Percentiles rank a stretch among this genome's conserved stretches.
These are phyloP conservation scores for Vesta saturnalis DNA, from an alignment of 2,888 invertebrate genomes.

Conservation along the genomic window DNA sequence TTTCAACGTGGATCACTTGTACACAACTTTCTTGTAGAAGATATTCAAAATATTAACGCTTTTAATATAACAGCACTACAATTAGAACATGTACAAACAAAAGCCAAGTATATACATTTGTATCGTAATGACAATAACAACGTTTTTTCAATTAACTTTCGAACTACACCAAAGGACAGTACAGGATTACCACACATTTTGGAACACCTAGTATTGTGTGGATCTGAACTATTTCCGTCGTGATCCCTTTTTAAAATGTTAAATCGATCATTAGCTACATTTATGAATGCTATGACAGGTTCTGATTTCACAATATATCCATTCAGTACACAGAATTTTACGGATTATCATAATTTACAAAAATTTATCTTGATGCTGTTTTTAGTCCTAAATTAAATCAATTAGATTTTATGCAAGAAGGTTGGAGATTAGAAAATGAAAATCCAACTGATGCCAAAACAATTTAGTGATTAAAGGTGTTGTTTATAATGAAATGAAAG, in stretches of 20 bases:
- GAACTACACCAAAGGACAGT: slow-evolving; percentile 89
- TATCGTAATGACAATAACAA: slow-evolving; percentile 90
- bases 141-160: slow-evolving; percentile 89
- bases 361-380: slow-evolving; percentile 92
- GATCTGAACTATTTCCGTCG: slow-evolving; percentile 87
- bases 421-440: slow-evolving; percentile 90
- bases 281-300: slow-evolving; percentile 96
- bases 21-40: slow-evolving; percentile 77
- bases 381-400: slow-evolving; percentile 84
- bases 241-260: slow-evolving; percentile 98
- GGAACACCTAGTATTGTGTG: slow-evolving; percentile 92
- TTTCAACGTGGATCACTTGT: slow-evolving; percentile 65
- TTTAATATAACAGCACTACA: slow-evolving; percentile 82
- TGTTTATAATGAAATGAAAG: slow-evolving; percentile 98
- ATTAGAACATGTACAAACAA: slow-evolving; percentile 80
- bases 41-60: slow-evolving; percentile 78
- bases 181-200: slow-evolving; percentile 94
- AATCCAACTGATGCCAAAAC: slow-evolving; percentile 77
- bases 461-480: slow-evolving; percentile 88
- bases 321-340: slow-evolving; percentile 89
- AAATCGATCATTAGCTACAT: slow-evolving; percentile 89
- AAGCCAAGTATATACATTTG: slow-evolving; percentile 88
- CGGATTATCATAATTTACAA: slow-evolving; percentile 87
- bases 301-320: slow-evolving; percentile 95
- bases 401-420: slow-evolving; percentile 92